These are phyloP conservation scores for Buathra laborator DNA, from an alignment of 2,888 invertebrate species.

Conservation along the genomic window DNA sequence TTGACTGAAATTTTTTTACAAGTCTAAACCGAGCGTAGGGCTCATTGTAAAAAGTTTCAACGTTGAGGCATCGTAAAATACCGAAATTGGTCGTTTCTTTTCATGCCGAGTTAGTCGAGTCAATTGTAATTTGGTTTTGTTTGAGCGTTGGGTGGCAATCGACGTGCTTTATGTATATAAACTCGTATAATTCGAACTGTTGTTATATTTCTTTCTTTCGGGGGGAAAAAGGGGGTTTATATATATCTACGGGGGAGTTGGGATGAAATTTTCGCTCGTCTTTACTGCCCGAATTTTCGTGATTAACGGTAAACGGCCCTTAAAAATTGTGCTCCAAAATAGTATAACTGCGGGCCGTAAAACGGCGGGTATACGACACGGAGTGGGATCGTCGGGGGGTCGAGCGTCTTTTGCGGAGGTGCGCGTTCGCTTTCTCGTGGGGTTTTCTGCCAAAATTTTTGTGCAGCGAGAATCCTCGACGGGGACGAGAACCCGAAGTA, in stretches of 20 bases:
- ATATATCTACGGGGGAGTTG: neutral
- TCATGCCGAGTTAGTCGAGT: conserved; percentile 53
- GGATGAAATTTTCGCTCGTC: conserved; percentile 41
- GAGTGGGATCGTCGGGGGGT: conserved; percentile 15
- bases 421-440: neutral
- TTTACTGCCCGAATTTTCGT: conserved; percentile 41
- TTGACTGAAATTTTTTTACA: conserved; percentile 8
- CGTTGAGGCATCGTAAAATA: conserved; percentile 14
- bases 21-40: neutral
- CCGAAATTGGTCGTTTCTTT: conserved; percentile 31
- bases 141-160: conserved; percentile 38
- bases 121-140: conserved; percentile 52
- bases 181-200: conserved; percentile 18
- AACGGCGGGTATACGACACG: conserved; percentile 66
- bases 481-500: neutral
- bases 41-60: conserved; percentile 2
- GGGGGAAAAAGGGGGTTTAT: neutral
- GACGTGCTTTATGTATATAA: conserved; percentile 50
- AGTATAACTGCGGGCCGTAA: conserved; percentile 72
- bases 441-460: conserved; percentile 1
- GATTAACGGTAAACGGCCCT: conserved; percentile 62
- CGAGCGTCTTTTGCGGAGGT: neutral
- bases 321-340: conserved; percentile 73
- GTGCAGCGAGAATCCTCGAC: neutral
- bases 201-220: conserved; percentile 24